phyloP scores from a whole-genome alignment of 1,140 invertebrate species.

The Cydia amplana region DNA sequence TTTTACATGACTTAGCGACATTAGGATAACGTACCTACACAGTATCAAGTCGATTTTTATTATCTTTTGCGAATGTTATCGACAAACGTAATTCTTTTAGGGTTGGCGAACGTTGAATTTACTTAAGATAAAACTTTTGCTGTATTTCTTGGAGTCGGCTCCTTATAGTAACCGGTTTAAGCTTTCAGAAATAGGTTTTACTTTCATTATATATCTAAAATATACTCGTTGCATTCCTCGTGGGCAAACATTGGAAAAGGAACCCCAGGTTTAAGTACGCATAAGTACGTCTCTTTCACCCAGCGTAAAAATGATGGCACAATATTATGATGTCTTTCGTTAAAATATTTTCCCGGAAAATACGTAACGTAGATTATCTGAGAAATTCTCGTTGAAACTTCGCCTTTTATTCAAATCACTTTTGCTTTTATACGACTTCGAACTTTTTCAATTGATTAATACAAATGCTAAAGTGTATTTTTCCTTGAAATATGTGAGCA shows the following conservation, averaged over 20 bases:
- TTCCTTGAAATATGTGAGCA: slow-evolving; percentile 14
- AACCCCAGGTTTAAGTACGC: background rate
- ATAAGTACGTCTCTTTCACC: slow-evolving; percentile 2
- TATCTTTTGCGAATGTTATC: slow-evolving; percentile 21
- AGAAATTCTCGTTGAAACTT: slow-evolving; percentile 12
- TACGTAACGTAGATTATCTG: slow-evolving; percentile 24
- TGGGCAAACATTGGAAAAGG: background rate
- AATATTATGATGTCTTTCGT: slow-evolving; percentile 1
- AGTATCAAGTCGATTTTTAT: slow-evolving; percentile 50
- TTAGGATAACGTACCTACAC: slow-evolving; percentile 55
- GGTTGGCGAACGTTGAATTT: background rate
- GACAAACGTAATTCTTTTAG: background rate
- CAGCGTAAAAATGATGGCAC: background rate
- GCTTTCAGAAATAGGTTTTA: background rate
- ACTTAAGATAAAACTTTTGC: background rate
- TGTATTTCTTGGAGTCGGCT: background rate
- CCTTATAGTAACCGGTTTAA: background rate
- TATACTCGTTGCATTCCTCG: too few species aligned
- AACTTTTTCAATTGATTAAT: slow-evolving; percentile 24
- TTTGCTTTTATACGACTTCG: slow-evolving; percentile 24
- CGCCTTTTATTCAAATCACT: slow-evolving; percentile 29
- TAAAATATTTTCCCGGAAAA: slow-evolving; percentile 15
- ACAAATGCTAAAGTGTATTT: slow-evolving; percentile 3
- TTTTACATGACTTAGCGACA: slow-evolving; percentile 53
- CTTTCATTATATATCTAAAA: too few species aligned